A percentile compares a stretch with the other conserved stretches of the same genome.
Conservation (phyloP, 2,113 vertebrate genomes). For the Caranx melampygus region DNA sequence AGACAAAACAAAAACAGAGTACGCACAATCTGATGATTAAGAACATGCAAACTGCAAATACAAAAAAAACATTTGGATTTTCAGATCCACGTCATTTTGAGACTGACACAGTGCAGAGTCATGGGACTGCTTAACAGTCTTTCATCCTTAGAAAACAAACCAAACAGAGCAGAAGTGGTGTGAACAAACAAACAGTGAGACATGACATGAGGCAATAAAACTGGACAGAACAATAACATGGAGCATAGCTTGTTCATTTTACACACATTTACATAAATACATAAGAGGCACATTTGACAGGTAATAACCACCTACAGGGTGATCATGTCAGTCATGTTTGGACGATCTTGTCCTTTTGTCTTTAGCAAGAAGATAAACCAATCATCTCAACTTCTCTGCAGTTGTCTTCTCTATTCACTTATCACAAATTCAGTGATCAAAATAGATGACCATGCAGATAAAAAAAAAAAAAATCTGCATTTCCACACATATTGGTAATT, state of each 20-base stretch:
- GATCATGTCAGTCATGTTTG: slow-evolving; percentile 45
- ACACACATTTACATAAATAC: slow-evolving; percentile 64
- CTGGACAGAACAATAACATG: not conserved
- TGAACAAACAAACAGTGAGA: slow-evolving; percentile 22
- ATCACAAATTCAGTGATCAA: slow-evolving; percentile 12
- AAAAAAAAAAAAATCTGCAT: not conserved
- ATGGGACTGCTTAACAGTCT: slow-evolving; percentile 40
- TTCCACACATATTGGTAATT: slow-evolving; percentile 15
- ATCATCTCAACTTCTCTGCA: slow-evolving; percentile 16
- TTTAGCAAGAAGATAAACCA: slow-evolving; percentile 20
- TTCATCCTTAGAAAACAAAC: slow-evolving; percentile 41
- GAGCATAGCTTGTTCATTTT: slow-evolving; percentile 50
- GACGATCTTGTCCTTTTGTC: slow-evolving; percentile 38
- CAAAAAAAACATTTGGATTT: slow-evolving; percentile 45
- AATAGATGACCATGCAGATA: not conserved
- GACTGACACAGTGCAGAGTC: slow-evolving; percentile 42
- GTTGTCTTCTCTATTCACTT: slow-evolving; percentile 1
- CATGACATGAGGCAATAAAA: slow-evolving; percentile 26
- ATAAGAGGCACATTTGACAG: slow-evolving; percentile 71
- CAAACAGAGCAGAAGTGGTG: slow-evolving; percentile 16
- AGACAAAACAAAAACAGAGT: slow-evolving; percentile 49
- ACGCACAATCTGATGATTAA: slow-evolving; percentile 65
- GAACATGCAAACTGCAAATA: slow-evolving; percentile 72
- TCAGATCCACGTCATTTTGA: slow-evolving; percentile 27
- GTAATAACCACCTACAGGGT: slow-evolving; percentile 53